Conservation (phyloP, 2,888 invertebrate species). For the Chymomyza procnemis region DNA sequence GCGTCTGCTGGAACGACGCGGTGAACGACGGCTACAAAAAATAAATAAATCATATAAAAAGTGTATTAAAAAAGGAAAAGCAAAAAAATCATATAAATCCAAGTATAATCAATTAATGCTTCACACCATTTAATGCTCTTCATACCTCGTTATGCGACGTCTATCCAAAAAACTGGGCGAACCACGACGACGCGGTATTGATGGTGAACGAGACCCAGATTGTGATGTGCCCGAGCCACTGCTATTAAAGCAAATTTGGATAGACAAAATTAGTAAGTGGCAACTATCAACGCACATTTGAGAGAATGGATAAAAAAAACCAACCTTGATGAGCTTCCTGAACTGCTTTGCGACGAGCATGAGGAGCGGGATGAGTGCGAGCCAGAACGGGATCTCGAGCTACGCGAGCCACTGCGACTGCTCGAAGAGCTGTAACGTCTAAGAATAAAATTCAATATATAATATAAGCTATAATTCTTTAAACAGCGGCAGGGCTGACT, state of each 20-base stretch:
- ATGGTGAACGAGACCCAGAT: conserved; percentile 86
- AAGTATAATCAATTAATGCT: neutral
- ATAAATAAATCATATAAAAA: conserved; percentile 34
- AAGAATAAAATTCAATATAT: conserved; percentile 15
- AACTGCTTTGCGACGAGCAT: conserved; percentile 75
- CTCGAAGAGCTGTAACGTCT: conserved; percentile 76
- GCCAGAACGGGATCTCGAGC: conserved; percentile 75
- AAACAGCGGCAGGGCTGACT: conserved; percentile 29
- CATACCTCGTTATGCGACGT: conserved; percentile 95
- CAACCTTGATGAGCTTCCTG: conserved; percentile 75
- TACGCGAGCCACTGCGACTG: conserved; percentile 72
- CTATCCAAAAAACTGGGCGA: conserved; percentile 96
- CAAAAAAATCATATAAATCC: conserved; percentile 19
- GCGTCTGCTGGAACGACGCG: conserved; percentile 68
- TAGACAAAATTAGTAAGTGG: neutral
- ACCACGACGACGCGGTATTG: conserved; percentile 93
- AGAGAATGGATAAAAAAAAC: neutral
- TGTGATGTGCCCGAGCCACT: conserved; percentile 73
- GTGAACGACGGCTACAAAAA: conserved; percentile 66
- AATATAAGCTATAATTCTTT: neutral
- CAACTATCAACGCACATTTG: neutral
- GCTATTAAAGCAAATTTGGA: conserved; percentile 18
- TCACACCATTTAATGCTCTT: conserved; percentile 2
- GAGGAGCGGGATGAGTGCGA: conserved; percentile 76
- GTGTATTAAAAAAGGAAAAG: conserved; percentile 27